Conservation (phyloP, 1,140 invertebrate species). For the Halesus radiatus region DNA sequence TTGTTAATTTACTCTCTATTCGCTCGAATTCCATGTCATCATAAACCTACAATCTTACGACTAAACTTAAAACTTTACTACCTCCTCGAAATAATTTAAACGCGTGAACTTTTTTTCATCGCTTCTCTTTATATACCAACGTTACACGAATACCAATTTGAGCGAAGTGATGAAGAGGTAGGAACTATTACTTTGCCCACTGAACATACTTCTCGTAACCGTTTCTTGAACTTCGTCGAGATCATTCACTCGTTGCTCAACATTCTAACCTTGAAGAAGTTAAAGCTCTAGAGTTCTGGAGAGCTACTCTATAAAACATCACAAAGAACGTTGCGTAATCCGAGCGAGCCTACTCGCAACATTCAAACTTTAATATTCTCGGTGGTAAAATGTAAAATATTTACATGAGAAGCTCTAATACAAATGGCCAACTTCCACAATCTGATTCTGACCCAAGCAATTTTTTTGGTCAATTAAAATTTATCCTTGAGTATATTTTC, state of each 20-base stretch:
- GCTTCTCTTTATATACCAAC: no score
- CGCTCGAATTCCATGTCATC: no score
- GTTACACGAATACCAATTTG: no score
- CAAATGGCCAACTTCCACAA: no score
- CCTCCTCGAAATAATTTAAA: no score
- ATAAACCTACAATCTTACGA: no score
- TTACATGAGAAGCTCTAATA: no score
- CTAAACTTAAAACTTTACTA: no score
- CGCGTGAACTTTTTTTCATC: no score
- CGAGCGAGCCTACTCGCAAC: neutral
- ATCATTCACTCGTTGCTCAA: conserved; percentile 36
- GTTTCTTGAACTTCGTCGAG: conserved; percentile 29
- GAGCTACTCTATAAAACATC: conserved; percentile 12
- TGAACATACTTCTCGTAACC: neutral
- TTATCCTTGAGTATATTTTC: neutral
- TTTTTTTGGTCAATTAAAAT: neutral
- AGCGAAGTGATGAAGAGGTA: no score
- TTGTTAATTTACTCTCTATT: no score
- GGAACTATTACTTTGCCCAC: no score
- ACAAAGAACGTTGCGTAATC: conserved; percentile 17
- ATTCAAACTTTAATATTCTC: neutral
- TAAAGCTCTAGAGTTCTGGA: neutral
- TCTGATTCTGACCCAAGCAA: neutral
- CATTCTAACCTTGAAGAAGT: conserved; percentile 27
- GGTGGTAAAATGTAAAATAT: neutral